Percentiles rank a stretch among this genome's conserved stretches.
Evolutionary conservation across 92 coral and sea anemone species (phyloP).

Genomic region (Phenganax marumi): DNA sequence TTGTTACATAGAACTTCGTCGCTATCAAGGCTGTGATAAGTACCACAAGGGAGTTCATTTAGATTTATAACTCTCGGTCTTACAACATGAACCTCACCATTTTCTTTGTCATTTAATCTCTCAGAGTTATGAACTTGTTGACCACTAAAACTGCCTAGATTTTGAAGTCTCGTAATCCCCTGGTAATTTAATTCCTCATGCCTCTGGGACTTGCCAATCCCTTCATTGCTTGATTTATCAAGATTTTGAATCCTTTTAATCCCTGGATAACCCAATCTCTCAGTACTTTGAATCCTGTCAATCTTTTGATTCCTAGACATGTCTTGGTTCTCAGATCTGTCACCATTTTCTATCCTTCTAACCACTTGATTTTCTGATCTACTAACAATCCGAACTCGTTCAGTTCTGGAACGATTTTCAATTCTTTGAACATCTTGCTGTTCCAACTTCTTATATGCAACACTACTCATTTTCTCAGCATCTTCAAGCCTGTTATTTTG

Average conservation of each 20-base stretch:
- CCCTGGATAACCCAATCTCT: neutral
- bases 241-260: neutral
- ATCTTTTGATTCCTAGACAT: neutral
- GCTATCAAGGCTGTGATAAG: neutral
- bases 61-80: neutral
- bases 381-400: no score
- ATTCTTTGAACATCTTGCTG: no score
- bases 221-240: neutral
- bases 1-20: neutral
- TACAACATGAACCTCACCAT: neutral
- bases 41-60: neutral
- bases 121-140: neutral
- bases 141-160: neutral
- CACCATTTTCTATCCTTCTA: no score
- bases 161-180: neutral
- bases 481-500: no score
- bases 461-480: no score
- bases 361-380: no score
- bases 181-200: neutral
- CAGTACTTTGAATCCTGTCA: neutral
- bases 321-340: neutral
- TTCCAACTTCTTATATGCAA: no score
- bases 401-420: no score
- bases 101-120: neutral
- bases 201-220: neutral